Evolutionary conservation across 2,888 invertebrate species (phyloP), one percentile per base, ranked within the genome.

Genomic region (Troides helena): DNA sequence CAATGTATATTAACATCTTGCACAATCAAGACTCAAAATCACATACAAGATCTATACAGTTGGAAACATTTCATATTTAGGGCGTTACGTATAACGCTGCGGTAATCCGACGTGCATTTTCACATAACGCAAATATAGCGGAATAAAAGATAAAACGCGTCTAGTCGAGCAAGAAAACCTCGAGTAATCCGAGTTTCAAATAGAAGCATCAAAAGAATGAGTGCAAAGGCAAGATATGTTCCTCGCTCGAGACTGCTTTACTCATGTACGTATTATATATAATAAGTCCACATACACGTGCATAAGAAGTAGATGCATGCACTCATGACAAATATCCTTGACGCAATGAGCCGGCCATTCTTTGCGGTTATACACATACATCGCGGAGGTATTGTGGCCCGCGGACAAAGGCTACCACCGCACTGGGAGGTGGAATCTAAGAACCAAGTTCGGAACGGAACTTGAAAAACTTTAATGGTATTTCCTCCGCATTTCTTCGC

Each of bases 391-490:
- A 90, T 91, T 91, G 91, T 92, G 77, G 73, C 72, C 80, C 62
- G 65, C 69, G 76, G 84, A 92, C 91, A 92, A 92, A 84, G 87
- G 80, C 76, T 80, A 77, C 81, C 83, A 82, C 83, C 84, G 85
- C 83, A 83, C 85, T 85, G 83, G 79, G 86, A 83, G 80, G 72
- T 74, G 79, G 81, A 84, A 81, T 82, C 83, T 78, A 79, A 81
- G 83, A 83, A 81, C 85, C 80, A 79, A 85, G 86, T 88, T 85
- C 80, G 81, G 85, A 82, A 76, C 74, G 84, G 84, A 89, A 86
- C 89, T 90, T 86, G 83, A 84, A 85, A 88, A 87, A 84, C 83
- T 87, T 87, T 85, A 88, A 89, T 87, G 83, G 82, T 85, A 87
- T 86, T 85, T 84, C 82, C 82, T 79, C 80, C 82, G 67, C 85